Evolutionary conservation across 2,113 vertebrate genomes (phyloP).

Genomic region (Sapayoa aenigma): DNA sequence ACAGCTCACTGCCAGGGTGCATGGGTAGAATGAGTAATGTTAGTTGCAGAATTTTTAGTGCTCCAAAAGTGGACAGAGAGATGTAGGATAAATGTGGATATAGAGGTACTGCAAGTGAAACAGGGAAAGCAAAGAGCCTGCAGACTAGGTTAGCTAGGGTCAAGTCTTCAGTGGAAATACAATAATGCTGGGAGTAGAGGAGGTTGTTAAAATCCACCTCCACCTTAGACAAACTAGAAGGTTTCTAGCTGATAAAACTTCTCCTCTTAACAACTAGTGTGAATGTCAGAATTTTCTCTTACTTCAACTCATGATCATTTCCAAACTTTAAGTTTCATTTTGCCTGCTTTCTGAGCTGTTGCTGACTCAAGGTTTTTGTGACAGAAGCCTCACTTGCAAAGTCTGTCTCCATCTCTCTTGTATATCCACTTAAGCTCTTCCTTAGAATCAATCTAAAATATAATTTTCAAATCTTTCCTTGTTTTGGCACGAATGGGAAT

Average conservation of each 20-base stretch:
- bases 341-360: neutral
- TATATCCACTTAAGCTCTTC: neutral
- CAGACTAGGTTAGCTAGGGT: neutral
- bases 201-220: neutral
- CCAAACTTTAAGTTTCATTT: neutral
- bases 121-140: neutral
- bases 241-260: neutral
- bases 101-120: neutral
- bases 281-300: neutral
- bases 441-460: neutral
- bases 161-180: neutral
- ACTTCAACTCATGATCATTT: neutral
- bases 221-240: neutral
- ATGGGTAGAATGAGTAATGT: neutral
- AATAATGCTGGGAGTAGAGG: neutral
- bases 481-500: neutral
- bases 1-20: neutral
- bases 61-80: neutral
- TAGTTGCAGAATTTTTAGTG: neutral
- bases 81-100: neutral
- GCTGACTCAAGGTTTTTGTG: neutral
- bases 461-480: neutral
- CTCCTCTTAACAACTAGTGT: neutral
- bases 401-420: neutral
- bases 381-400: neutral